Conservation (phyloP, 2,797 vertebrate species). For the Phrynocephalus vlangalii region DNA sequence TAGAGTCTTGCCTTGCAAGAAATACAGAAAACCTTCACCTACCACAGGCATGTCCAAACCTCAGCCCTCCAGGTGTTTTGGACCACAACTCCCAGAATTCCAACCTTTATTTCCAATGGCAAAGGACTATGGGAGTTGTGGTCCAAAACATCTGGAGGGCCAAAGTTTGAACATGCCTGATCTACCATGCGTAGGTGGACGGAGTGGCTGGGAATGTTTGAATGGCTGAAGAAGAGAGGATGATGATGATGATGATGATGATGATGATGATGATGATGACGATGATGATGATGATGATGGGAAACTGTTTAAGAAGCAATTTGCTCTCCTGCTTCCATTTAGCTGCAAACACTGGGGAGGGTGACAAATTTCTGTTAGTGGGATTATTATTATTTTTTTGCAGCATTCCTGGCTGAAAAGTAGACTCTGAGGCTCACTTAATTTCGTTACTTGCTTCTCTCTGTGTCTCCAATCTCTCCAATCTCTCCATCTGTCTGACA, state of each 20-base stretch:
- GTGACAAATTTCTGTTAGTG: conserved; percentile 35
- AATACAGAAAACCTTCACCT: neutral
- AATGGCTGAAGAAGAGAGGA: neutral
- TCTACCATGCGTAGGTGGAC: neutral
- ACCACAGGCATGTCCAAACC: no score
- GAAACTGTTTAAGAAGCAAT: neutral
- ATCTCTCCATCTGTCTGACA: conserved; percentile 53
- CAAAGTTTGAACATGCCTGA: neutral
- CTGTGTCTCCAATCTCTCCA: conserved; percentile 44
- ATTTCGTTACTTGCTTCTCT: conserved; percentile 35
- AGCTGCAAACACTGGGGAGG: conserved; percentile 13
- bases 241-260: no score
- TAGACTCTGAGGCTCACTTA: conserved; percentile 10
- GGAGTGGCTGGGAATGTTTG: neutral
- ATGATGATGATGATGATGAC: no score
- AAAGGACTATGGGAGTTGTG: no score
- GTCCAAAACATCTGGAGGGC: no score
- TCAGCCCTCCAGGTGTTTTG: no score
- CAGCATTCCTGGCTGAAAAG: conserved; percentile 37
- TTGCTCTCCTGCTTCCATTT: neutral
- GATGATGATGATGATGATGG: neutral
- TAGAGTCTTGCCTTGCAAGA: neutral
- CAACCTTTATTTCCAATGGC: no score
- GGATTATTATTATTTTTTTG: conserved; percentile 32
- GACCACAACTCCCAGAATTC: no score